Percentiles rank a stretch among this genome's conserved stretches.
phyloP scores from a whole-genome alignment of 1,140 invertebrate genomes.

The Sitophilus oryzae region DNA sequence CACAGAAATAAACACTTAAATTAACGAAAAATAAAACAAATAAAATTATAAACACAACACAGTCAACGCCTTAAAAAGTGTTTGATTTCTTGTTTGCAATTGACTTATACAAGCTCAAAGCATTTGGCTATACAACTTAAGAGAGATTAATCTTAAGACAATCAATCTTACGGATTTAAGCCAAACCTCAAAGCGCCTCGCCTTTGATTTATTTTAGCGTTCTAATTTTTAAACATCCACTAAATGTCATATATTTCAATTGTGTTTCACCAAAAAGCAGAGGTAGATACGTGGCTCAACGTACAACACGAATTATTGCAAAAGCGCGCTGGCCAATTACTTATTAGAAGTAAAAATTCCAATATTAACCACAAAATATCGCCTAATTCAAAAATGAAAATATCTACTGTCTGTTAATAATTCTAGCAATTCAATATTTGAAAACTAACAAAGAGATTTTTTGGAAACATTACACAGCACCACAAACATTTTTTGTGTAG shows the following conservation, averaged over 20 bases:
- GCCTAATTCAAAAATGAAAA: no score
- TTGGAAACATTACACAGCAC: no score
- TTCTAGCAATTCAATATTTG: no score
- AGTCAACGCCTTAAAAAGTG: constrained; percentile 21
- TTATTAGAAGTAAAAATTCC: no score
- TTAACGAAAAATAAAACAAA: constrained; percentile 17
- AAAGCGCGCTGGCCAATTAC: constrained; percentile 10
- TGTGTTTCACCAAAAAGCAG: constrained; percentile 13
- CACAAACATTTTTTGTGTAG: no score
- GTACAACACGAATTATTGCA: constrained; percentile 20
- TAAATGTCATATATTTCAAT: constrained; percentile 15
- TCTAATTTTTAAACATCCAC: neutral
- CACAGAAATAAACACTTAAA: constrained; percentile 39
- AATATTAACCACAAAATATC: no score
- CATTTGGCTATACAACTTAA: no score
- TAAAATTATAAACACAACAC: constrained; percentile 29
- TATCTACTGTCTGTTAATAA: no score
- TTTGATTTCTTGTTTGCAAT: constrained; percentile 2
- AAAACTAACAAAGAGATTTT: no score
- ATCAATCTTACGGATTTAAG: neutral
- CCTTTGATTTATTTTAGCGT: neutral
- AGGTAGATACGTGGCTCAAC: constrained; percentile 27
- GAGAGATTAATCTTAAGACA: no score
- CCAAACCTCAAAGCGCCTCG: neutral
- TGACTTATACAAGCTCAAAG: no score